Evolutionary conservation across 2,113 vertebrate species (phyloP).

Genomic region (Corapipo altera): DNA sequence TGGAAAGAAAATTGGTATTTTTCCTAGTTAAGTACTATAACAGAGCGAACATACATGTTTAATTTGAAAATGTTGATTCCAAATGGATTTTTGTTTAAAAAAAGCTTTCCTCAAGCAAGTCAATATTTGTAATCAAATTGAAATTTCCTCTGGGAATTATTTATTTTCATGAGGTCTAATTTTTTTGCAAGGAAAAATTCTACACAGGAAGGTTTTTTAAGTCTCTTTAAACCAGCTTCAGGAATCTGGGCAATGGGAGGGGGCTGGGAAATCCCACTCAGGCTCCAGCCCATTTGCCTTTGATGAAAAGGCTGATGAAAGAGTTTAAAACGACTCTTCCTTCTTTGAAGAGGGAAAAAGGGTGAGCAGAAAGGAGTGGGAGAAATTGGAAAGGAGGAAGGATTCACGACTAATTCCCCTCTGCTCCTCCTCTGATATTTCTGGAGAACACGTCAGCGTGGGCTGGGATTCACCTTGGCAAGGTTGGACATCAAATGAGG

Average conservation of each 20-base stretch:
- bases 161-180: constrained; percentile 59
- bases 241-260: neutral
- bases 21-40: constrained; percentile 33
- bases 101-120: constrained; percentile 55
- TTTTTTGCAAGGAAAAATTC: constrained; percentile 50
- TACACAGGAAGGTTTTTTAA: neutral
- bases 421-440: neutral
- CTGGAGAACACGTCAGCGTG: neutral
- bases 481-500: fast-evolving
- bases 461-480: neutral
- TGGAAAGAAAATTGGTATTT: constrained; percentile 31
- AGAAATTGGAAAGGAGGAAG: neutral
- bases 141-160: constrained; percentile 65
- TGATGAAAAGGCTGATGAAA: neutral
- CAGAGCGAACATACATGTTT: constrained; percentile 38
- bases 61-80: constrained; percentile 65
- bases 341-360: neutral
- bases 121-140: constrained; percentile 70
- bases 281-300: neutral
- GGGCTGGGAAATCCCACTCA: neutral
- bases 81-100: constrained; percentile 63
- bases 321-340: neutral
- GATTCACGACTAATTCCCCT: neutral
- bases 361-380: neutral
- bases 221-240: neutral